Evolutionary conservation across 2,888 invertebrate genomes (phyloP), one percentile per base, ranked within the genome.

Genomic region (Campopleginae sp.): DNA sequence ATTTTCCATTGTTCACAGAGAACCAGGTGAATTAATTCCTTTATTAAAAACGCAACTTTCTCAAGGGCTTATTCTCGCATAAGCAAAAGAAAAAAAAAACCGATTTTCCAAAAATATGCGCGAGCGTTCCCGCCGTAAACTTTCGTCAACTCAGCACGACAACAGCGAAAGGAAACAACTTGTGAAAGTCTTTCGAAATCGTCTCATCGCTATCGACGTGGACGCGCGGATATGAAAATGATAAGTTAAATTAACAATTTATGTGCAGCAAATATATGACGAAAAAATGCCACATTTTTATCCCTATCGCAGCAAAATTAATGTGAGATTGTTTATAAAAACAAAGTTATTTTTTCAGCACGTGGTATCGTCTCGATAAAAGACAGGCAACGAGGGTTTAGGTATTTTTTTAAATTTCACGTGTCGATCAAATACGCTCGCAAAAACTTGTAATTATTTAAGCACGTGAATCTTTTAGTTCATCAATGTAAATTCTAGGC

Each of bases 161-260:
- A 8, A 38, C 7, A 8, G 10, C 54, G 61, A 76, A 74, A 46
- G 66, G 61, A 61, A 77, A 63, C 72, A 66, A 12, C 31, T 61
- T 19, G 76, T 61, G 63, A 84, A 84, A 84, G 80, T 80, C 38
- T 82, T 72, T 82, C 48, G 58, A 65, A 75, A 63, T 75, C 72
- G 58, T 48, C 66, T 51, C 7, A 19, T 19, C 17, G 27, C 19
- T 77, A 77, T 58, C 27, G 44, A n/a, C 23, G 42, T 63, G 38
- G 63, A 66, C 46, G 7, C 46, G 42, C 23, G 33, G 42, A 58
- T 17, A 42, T 17, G 19, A 65, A 19, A 70, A 31, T 71, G 79
- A 79, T 74, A 63, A 83, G 68, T 48, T 46, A 19, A 17, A 7
- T 74, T 14, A 19, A 38, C 7, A 6, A 38, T 17, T 63, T 23